These are phyloP conservation scores for Melanotaenia parkinsoni DNA, from an alignment of 2,797 vertebrate species.

Conservation along the genomic window DNA sequence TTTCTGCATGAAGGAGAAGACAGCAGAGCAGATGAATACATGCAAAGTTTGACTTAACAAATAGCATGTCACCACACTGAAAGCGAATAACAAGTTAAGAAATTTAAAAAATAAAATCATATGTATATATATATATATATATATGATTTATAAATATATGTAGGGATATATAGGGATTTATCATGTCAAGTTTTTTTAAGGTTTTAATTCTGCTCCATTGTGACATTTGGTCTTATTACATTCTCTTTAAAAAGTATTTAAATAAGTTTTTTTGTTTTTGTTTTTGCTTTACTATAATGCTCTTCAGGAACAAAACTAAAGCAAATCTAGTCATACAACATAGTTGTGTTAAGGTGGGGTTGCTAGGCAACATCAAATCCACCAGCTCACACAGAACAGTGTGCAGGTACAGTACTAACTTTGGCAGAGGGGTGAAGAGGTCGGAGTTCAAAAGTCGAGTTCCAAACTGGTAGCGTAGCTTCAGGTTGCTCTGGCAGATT, in stretches of 20 bases:
- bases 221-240: not conserved
- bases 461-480: constrained; percentile 87
- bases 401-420: constrained; percentile 74
- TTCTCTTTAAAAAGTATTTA: not conserved
- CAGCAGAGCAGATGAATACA: not conserved
- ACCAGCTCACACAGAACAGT: not conserved
- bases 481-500: constrained; percentile 95
- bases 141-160: no score
- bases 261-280: not conserved
- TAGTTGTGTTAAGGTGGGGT: not conserved
- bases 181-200: not conserved
- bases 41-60: no score
- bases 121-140: not conserved
- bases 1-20: constrained; percentile 60
- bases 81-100: not conserved
- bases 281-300: not conserved
- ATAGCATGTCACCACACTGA: no score
- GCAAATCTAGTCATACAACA: not conserved
- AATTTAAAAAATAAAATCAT: no score
- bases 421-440: constrained; percentile 86
- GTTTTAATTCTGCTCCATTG: not conserved
- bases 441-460: constrained; percentile 79
- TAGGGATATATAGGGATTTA: no score
- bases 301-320: not conserved
- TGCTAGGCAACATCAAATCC: constrained; percentile 13